A percentile compares a stretch with the other conserved stretches of the same genome.
These are phyloP conservation scores for Apis mellifera DNA, from an alignment of 1,140 invertebrate species.

Conservation along the genomic window Amel_HAv3.1 CM009932.2:11004501-11005000, in stretches of 20 bases:
- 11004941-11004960: slow-evolving; percentile 37
- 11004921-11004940: slow-evolving; percentile 39
- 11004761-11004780: too few species aligned
- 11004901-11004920: slow-evolving; percentile 69
- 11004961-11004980: slow-evolving; percentile 38
- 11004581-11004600: neutral
- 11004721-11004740: slow-evolving; percentile 12
- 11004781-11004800: slow-evolving; percentile 69
- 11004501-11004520: slow-evolving; percentile 1
- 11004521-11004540: slow-evolving; percentile 7
- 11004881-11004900: slow-evolving; percentile 74
- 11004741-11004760: slow-evolving; percentile 30
- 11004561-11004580: slow-evolving; percentile 40
- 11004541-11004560: neutral
- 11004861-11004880: slow-evolving; percentile 75
- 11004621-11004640: slow-evolving; percentile 37
- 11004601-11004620: too few species aligned
- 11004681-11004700: slow-evolving; percentile 43
- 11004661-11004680: slow-evolving; percentile 56
- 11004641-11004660: slow-evolving; percentile 61
- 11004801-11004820: slow-evolving; percentile 80
- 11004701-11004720: slow-evolving; percentile 52
- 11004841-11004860: slow-evolving; percentile 77
- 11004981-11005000: neutral
- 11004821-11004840: slow-evolving; percentile 76